phyloP scores from a whole-genome alignment of 2,113 vertebrate species.

The Malurus melanocephalus region DNA sequence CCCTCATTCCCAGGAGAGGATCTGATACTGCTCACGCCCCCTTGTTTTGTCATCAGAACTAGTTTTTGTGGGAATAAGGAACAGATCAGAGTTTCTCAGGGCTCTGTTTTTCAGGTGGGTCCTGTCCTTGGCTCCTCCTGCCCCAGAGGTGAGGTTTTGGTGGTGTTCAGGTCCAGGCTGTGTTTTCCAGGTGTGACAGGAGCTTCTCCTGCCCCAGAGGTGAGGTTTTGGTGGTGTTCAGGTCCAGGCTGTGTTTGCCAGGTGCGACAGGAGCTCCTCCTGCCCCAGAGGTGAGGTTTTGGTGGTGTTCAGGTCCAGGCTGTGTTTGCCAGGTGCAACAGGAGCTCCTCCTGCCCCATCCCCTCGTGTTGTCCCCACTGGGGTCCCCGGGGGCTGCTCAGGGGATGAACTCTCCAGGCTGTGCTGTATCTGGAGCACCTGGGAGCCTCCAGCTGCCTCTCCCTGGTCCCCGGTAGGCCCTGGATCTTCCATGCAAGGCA shows the following conservation, averaged over 20 bases:
- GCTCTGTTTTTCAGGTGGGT: fast-evolving
- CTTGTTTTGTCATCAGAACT: not conserved
- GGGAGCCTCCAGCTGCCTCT: not conserved
- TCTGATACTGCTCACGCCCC: fast-evolving
- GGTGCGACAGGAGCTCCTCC: not conserved
- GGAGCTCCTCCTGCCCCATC: not conserved
- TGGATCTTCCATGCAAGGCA: not conserved
- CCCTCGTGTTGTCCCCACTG: fast-evolving
- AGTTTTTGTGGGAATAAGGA: not conserved
- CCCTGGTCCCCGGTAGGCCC: fast-evolving
- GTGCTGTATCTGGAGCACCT: not conserved
- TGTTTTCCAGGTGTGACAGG: fast-evolving
- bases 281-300: not conserved
- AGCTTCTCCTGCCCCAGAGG: not conserved
- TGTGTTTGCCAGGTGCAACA: fast-evolving
- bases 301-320: not conserved
- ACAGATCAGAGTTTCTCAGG: not conserved
- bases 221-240: not conserved
- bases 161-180: not conserved
- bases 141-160: not conserved
- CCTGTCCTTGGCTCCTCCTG: not conserved
- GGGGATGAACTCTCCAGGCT: not conserved
- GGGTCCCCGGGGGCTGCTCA: not conserved
- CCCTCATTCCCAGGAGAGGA: not conserved
- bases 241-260: not conserved